A percentile compares a stretch with the other conserved stretches of the same genome.
Conservation (phyloP, 2,797 vertebrate genomes). For the Labeo calbasu region DNA sequence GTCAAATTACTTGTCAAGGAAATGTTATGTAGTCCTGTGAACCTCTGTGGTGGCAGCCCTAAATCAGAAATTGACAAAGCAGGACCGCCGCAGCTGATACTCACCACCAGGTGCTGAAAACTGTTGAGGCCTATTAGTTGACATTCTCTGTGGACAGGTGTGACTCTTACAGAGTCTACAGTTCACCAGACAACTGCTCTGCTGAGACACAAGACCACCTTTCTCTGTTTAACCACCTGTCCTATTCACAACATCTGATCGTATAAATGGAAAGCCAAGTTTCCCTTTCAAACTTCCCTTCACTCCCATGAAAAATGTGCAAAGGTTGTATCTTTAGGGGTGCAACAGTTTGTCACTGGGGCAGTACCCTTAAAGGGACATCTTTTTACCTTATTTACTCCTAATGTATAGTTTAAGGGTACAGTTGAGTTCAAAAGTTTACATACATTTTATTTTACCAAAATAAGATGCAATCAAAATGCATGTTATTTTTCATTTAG, state of each 20-base stretch:
- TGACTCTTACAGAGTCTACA: neutral
- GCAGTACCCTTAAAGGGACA: neutral
- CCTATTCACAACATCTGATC: neutral
- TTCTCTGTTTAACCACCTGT: constrained; percentile 34
- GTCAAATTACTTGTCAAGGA: neutral
- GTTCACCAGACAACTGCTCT: constrained; percentile 22
- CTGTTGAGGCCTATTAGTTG: neutral
- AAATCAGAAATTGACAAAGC: neutral
- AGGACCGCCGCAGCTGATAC: neutral
- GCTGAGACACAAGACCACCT: constrained; percentile 18
- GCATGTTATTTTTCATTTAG: too few species aligned
- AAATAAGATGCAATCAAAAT: too few species aligned
- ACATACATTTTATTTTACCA: too few species aligned
- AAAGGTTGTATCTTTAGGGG: neutral
- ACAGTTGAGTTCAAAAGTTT: neutral
- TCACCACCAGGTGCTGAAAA: constrained; percentile 15
- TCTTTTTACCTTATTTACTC: neutral
- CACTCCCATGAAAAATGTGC: neutral
- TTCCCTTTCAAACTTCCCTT: constrained; percentile 36
- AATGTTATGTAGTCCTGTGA: neutral
- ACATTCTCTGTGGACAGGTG: constrained; percentile 30
- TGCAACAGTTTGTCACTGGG: neutral
- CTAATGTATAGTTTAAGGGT: neutral
- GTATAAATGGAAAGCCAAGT: neutral
- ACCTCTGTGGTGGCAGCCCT: neutral